Evolutionary conservation across 2,888 invertebrate species (phyloP).

Genomic region (Stenolophus ochropezus): DNA sequence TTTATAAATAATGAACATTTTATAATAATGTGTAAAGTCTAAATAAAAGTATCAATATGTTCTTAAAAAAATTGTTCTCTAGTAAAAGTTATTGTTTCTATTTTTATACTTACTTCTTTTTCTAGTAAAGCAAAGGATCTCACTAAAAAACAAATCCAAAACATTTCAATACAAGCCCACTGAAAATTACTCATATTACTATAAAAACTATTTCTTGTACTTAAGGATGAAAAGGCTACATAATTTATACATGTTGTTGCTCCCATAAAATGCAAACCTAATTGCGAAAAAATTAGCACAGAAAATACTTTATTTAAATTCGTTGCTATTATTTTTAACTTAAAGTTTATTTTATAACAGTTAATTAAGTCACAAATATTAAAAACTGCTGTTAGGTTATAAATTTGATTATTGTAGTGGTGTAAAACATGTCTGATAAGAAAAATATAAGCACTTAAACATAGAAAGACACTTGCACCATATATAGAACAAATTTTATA

Average conservation of each 20-base stretch:
- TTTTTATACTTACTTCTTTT: background rate
- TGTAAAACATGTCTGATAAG: background rate
- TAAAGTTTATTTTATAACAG: background rate
- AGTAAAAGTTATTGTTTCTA: too few species aligned
- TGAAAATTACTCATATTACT: background rate
- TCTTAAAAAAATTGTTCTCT: too few species aligned
- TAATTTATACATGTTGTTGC: slow-evolving; percentile 15
- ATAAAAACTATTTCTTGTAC: background rate
- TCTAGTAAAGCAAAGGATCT: background rate
- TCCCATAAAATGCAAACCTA: background rate
- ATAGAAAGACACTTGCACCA: background rate
- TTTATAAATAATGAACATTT: too few species aligned
- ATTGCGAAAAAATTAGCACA: slow-evolving; percentile 3
- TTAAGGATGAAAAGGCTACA: background rate
- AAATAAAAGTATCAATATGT: too few species aligned
- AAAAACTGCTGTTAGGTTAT: background rate
- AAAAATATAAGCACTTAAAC: background rate
- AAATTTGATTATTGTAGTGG: background rate
- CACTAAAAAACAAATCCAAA: background rate
- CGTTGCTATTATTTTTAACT: background rate
- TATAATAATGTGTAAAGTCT: too few species aligned
- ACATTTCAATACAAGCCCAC: background rate
- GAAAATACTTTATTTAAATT: background rate
- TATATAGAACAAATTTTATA: background rate
- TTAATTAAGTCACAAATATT: background rate